Conservation (phyloP, 1,140 invertebrate species). For the Oreohelix idahoensis region DNA sequence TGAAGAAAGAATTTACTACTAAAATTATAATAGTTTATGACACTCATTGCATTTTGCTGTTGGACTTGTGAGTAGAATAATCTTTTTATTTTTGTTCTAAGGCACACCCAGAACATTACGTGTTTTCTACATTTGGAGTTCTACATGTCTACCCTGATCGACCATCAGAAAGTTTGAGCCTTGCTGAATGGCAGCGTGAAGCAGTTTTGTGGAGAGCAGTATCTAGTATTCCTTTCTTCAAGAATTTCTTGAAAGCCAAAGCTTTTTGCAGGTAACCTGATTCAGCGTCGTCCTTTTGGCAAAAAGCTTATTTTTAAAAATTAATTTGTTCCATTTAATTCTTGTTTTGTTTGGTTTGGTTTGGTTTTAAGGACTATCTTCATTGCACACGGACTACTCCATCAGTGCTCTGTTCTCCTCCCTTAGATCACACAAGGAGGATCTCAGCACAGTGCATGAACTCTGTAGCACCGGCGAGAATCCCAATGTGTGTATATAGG, state of each 20-base stretch:
- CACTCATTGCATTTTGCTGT: not conserved
- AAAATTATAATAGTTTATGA: not conserved
- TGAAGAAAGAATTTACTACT: not conserved
- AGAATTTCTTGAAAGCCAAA: constrained; percentile 66
- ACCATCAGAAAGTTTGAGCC: constrained; percentile 62
- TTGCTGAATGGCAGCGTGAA: constrained; percentile 71
- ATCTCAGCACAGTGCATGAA: too few species aligned
- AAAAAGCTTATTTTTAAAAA: not conserved
- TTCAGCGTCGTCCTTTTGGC: too few species aligned
- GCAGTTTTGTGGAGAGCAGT: constrained; percentile 69
- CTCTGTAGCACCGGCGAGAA: too few species aligned
- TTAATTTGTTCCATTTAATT: not conserved
- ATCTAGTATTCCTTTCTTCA: constrained; percentile 71
- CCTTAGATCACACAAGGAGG: too few species aligned
- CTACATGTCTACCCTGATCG: constrained; percentile 66
- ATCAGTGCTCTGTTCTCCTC: too few species aligned
- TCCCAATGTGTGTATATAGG: too few species aligned
- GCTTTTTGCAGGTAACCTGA: constrained; percentile 63
- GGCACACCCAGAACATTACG: constrained; percentile 62
- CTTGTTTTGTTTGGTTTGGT: not conserved
- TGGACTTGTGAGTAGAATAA: not conserved
- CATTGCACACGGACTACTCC: too few species aligned
- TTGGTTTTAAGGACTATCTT: too few species aligned
- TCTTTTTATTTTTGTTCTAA: constrained; percentile 28
- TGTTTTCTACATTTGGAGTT: constrained; percentile 72